Conservation (phyloP, 2,113 vertebrate species). For the Oreochromis aureus region DNA sequence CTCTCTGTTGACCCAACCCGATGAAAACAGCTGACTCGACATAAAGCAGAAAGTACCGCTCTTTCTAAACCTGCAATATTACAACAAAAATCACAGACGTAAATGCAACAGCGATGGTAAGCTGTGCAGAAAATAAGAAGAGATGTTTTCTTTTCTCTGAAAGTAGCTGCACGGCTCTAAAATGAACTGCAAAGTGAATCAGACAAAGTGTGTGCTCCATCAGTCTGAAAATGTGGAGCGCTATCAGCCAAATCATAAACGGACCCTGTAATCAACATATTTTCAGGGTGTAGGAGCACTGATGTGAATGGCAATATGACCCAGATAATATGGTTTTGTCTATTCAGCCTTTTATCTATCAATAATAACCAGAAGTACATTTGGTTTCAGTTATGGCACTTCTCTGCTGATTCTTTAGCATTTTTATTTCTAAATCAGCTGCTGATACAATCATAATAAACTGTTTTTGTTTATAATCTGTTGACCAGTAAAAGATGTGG, state of each 20-base stretch:
- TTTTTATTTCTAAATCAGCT: not conserved
- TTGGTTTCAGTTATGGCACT: not conserved
- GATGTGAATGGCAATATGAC: not conserved
- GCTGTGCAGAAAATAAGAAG: not conserved
- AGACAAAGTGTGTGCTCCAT: not conserved
- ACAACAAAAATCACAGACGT: conserved; percentile 4
- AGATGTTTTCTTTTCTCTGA: not conserved
- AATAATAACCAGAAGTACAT: not conserved
- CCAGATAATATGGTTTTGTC: not conserved
- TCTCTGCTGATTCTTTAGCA: not conserved
- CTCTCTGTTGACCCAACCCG: not conserved
- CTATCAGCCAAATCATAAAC: conserved; percentile 23
- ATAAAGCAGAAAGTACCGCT: not conserved
- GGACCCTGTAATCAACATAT: conserved; percentile 24
- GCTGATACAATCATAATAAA: not conserved
- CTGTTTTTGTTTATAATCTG: not conserved
- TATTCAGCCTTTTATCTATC: not conserved
- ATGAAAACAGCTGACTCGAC: conserved; percentile 1
- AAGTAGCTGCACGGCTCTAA: not conserved
- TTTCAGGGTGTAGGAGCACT: not conserved
- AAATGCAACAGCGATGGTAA: not conserved
- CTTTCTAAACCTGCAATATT: not conserved
- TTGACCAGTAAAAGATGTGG: not conserved
- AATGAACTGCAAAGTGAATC: not conserved
- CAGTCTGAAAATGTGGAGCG: not conserved